Percentiles rank a stretch among this genome's conserved stretches.
These are phyloP conservation scores for Mormyrops attenuatus DNA, from an alignment of 2,797 vertebrate species.

Conservation along the genomic window DNA sequence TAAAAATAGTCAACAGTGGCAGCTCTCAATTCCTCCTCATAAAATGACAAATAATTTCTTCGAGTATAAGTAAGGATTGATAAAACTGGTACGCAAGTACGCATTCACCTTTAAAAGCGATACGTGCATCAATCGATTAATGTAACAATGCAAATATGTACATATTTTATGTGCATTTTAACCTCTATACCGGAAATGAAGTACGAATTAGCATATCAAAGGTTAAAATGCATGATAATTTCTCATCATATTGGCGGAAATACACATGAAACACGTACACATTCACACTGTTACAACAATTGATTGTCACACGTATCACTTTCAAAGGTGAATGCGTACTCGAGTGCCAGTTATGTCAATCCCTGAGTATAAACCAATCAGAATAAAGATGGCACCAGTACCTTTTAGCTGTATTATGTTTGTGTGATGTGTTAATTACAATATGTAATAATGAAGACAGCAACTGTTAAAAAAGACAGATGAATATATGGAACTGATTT, in stretches of 20 bases:
- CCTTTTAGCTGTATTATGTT: background rate
- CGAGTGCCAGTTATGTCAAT: background rate
- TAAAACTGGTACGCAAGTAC: background rate
- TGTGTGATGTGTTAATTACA: background rate
- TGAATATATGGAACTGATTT: background rate
- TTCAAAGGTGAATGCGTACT: background rate
- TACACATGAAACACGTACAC: background rate
- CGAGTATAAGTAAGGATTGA: background rate
- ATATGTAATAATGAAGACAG: background rate
- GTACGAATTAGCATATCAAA: background rate
- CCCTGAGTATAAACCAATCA: background rate
- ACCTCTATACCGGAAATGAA: background rate
- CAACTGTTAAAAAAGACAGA: background rate
- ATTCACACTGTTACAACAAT: background rate
- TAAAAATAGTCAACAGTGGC: too few relatives aligned
- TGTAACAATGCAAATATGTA: background rate
- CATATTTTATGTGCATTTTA: background rate
- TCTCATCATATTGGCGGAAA: background rate
- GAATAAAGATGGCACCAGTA: background rate
- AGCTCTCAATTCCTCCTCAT: background rate
- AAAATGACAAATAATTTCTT: background rate
- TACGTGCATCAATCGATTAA: background rate
- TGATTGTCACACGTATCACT: background rate
- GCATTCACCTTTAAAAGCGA: background rate
- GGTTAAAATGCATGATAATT: background rate